A percentile compares a stretch with the other conserved stretches of the same genome.
Conservation (phyloP, 1,140 invertebrate species). For the Scylla paramamosain region DNA sequence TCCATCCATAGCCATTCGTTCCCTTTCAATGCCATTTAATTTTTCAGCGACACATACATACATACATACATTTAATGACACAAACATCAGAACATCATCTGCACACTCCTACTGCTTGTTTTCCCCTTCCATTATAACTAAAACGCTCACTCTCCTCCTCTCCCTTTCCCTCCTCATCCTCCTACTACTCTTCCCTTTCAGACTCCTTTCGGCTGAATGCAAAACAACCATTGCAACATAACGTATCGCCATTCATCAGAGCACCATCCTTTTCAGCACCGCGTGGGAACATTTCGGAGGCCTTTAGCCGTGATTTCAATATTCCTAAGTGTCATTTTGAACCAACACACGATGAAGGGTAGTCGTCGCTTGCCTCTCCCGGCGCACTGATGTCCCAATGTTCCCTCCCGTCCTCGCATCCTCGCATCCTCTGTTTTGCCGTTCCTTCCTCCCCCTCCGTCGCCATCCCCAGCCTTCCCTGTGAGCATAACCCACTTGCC, state of each 20-base stretch:
- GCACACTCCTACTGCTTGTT: neutral
- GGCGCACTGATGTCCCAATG: too few species aligned
- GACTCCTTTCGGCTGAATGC: neutral
- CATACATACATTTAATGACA: neutral
- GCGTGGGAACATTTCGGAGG: neutral
- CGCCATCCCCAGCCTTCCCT: neutral
- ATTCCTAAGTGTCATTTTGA: conserved; percentile 5
- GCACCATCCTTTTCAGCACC: neutral
- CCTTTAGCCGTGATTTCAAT: conserved; percentile 12
- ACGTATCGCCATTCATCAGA: neutral
- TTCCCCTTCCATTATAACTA: neutral
- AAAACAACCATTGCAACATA: conserved; percentile 23
- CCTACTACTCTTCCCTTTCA: neutral
- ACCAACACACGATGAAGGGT: neutral
- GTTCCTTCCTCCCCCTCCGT: neutral
- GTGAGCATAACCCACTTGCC: conserved; percentile 18
- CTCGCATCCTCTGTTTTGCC: neutral
- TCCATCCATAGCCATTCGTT: too few species aligned
- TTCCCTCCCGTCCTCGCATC: neutral
- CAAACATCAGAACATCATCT: neutral
- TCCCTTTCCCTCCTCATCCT: neutral
- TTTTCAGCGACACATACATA: too few species aligned
- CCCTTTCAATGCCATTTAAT: too few species aligned
- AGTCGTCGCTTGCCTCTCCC: neutral
- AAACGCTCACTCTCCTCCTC: neutral